Conservation (phyloP, 2,888 invertebrate genomes). For the Leptinotarsa rubiginosa region DNA sequence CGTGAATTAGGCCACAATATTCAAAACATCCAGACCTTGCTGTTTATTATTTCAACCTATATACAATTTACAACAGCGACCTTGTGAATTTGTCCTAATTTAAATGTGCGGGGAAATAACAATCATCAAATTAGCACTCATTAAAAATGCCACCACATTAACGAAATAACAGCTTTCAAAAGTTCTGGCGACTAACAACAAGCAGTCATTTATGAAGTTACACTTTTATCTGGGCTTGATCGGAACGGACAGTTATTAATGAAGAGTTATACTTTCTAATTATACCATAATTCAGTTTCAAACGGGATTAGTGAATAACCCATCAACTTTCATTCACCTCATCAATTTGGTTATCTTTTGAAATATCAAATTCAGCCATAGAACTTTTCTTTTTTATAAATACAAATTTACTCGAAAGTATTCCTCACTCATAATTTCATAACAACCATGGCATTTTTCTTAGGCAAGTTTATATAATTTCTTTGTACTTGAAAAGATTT, state of each 20-base stretch:
- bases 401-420: no score
- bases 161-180: conserved; percentile 9
- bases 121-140: conserved; percentile 25
- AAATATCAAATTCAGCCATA: no score
- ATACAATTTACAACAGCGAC: conserved; percentile 10
- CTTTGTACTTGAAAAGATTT: no score
- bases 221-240: not conserved
- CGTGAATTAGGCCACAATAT: not conserved
- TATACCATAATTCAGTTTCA: not conserved
- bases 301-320: not conserved
- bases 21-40: not conserved
- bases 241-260: not conserved
- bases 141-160: conserved; percentile 12
- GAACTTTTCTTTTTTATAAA: no score
- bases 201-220: no score
- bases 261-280: conserved; percentile 1
- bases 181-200: not conserved
- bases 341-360: no score
- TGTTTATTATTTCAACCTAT: not conserved
- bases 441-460: no score
- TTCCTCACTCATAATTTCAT: no score
- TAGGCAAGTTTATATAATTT: no score
- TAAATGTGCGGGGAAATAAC: conserved; percentile 21
- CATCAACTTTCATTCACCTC: not conserved
- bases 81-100: conserved; percentile 24